Conservation (phyloP, 1,140 invertebrate genomes). For the Formica exsecta region DNA sequence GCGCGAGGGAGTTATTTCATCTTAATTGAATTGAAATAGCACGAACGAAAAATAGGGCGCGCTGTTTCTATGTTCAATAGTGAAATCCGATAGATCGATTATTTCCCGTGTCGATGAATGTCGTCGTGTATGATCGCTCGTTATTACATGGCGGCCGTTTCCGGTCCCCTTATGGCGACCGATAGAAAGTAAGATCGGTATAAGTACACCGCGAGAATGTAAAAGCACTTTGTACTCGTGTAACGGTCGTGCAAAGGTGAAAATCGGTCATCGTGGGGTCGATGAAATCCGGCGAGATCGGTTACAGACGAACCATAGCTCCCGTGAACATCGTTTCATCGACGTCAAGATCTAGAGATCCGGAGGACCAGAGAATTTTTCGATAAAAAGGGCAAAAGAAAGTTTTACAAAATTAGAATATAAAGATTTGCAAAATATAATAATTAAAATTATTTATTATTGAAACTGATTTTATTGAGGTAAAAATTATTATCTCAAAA, state of each 20-base stretch:
- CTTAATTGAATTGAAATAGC: too few species aligned
- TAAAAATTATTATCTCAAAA: not conserved
- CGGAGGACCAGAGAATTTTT: not conserved
- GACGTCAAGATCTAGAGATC: not conserved
- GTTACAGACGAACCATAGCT: not conserved
- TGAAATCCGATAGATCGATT: conserved; percentile 40
- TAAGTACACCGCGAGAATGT: conserved; percentile 18
- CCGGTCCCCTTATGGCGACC: conserved; percentile 49
- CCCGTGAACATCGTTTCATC: not conserved
- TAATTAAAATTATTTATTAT: not conserved
- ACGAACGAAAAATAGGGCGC: not conserved
- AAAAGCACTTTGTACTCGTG: not conserved
- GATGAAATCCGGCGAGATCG: conserved; percentile 4
- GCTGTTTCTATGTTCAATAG: conserved; percentile 17
- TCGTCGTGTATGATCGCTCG: conserved; percentile 36
- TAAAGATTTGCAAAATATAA: not conserved
- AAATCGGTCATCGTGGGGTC: conserved; percentile 44
- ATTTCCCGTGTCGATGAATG: conserved; percentile 30
- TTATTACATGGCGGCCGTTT: conserved; percentile 8
- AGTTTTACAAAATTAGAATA: not conserved
- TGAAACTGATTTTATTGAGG: not conserved
- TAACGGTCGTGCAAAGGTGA: conserved; percentile 51
- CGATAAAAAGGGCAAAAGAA: not conserved
- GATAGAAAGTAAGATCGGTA: conserved; percentile 58
- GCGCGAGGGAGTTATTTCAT: not conserved